Percentiles rank a stretch among this genome's conserved stretches.
Evolutionary conservation across 2,888 invertebrate species (phyloP).

Genomic region (Leptinotarsa juncta): DNA sequence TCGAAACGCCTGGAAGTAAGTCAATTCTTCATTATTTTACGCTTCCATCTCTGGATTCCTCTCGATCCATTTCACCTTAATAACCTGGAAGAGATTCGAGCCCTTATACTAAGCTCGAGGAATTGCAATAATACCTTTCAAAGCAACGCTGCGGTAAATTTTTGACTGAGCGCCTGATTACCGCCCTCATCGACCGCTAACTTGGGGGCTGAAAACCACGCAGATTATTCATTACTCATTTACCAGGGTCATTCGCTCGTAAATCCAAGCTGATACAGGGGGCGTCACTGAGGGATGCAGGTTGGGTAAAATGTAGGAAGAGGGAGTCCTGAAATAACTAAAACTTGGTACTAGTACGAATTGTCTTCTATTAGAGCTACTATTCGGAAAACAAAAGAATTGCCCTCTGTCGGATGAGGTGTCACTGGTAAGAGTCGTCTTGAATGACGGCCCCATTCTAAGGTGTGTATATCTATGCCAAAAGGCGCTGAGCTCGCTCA

Average conservation of each 20-base stretch:
- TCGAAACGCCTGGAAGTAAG: not conserved
- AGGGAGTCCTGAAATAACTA: too few relatives aligned
- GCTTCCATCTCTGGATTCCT: not conserved
- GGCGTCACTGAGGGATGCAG: too few relatives aligned
- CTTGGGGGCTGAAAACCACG: slow-evolving; percentile 5
- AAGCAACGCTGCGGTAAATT: slow-evolving; percentile 1
- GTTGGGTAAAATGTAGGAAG: not conserved
- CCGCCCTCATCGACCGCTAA: not conserved
- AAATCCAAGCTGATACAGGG: not conserved
- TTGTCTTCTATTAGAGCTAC: too few relatives aligned
- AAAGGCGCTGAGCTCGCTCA: too few relatives aligned
- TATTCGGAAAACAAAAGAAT: too few relatives aligned
- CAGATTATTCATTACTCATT: slow-evolving; percentile 26
- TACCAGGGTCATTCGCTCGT: slow-evolving; percentile 2
- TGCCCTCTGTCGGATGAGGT: too few relatives aligned
- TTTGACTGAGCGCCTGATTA: slow-evolving; percentile 7
- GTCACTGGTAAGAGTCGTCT: too few relatives aligned
- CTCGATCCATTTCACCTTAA: not conserved
- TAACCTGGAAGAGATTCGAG: not conserved
- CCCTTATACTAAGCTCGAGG: not conserved
- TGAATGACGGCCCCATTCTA: too few relatives aligned
- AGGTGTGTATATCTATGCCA: too few relatives aligned
- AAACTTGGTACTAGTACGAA: too few relatives aligned
- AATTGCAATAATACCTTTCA: not conserved
- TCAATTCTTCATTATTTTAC: not conserved